Evolutionary conservation across 2,113 vertebrate genomes (phyloP).

Genomic region (Piprites chloris): DNA sequence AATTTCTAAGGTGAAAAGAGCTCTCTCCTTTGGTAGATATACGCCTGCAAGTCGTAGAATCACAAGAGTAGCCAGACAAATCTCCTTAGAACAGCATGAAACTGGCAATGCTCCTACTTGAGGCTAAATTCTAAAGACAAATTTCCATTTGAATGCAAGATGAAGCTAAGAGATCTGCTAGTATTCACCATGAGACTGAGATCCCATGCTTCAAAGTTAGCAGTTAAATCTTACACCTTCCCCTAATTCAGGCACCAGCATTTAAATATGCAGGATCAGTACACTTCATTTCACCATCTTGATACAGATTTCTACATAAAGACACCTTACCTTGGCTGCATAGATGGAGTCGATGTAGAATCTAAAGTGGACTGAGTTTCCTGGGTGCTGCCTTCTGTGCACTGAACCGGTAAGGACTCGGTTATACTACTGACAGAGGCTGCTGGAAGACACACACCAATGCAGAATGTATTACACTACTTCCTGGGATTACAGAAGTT

Average conservation of each 20-base stretch:
- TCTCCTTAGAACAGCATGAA: neutral
- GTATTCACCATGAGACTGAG: neutral
- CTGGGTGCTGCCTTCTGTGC: conserved; percentile 69
- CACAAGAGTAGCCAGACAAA: neutral
- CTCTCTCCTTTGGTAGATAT: neutral
- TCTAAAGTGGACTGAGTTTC: conserved; percentile 68
- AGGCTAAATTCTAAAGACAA: neutral
- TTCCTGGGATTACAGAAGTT: neutral
- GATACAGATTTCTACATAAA: neutral
- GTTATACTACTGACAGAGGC: conserved; percentile 78
- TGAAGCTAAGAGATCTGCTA: neutral
- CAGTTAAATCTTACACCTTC: neutral
- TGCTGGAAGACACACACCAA: conserved; percentile 62
- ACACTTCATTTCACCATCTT: neutral
- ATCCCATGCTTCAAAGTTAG: neutral
- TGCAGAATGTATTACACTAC: neutral
- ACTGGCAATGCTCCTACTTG: neutral
- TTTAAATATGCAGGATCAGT: neutral
- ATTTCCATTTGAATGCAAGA: conserved; percentile 49
- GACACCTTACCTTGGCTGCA: conserved; percentile 76
- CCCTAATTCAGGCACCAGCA: neutral
- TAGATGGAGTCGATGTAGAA: conserved; percentile 61
- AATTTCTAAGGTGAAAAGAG: neutral
- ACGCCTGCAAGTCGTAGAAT: neutral
- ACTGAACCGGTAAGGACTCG: conserved; percentile 76